These are phyloP conservation scores for Ischnura elegans DNA, from an alignment of 2,888 invertebrate genomes.

Conservation along the genomic window DNA sequence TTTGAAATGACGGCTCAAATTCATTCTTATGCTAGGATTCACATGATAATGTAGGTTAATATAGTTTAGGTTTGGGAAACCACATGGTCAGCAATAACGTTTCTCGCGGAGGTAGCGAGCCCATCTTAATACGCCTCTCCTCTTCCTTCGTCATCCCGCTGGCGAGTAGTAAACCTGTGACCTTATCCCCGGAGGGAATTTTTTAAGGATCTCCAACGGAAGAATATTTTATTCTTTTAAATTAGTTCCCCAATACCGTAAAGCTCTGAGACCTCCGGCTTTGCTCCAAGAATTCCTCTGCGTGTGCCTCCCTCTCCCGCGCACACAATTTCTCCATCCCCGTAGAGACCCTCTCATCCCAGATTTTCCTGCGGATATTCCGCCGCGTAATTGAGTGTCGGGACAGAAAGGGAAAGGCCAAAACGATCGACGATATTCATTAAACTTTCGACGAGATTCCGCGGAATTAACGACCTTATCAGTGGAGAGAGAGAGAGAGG, in stretches of 20 bases:
- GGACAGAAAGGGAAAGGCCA: constrained; percentile 25
- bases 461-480: constrained; percentile 52
- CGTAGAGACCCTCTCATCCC: not conserved
- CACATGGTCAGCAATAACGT: too few relatives aligned
- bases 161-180: not conserved
- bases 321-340: not conserved
- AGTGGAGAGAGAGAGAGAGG: constrained; percentile 2
- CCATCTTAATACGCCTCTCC: too few relatives aligned
- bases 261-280: not conserved
- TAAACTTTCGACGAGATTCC: constrained; percentile 55
- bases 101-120: too few relatives aligned
- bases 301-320: not conserved
- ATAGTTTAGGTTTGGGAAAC: too few relatives aligned
- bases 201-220: not conserved
- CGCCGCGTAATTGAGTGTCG: not conserved
- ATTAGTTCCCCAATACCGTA: constrained; percentile 19
- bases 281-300: not conserved
- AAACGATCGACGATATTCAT: constrained; percentile 35
- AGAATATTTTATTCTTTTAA: constrained; percentile 29
- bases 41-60: too few relatives aligned
- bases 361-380: constrained; percentile 25
- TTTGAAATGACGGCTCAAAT: too few relatives aligned
- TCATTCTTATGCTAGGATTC: too few relatives aligned
- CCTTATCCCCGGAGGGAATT: not conserved
- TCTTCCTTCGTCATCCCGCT: not conserved